Evolutionary conservation across 2,113 vertebrate genomes (phyloP).

Genomic region (Gopherus evgoodei): DNA sequence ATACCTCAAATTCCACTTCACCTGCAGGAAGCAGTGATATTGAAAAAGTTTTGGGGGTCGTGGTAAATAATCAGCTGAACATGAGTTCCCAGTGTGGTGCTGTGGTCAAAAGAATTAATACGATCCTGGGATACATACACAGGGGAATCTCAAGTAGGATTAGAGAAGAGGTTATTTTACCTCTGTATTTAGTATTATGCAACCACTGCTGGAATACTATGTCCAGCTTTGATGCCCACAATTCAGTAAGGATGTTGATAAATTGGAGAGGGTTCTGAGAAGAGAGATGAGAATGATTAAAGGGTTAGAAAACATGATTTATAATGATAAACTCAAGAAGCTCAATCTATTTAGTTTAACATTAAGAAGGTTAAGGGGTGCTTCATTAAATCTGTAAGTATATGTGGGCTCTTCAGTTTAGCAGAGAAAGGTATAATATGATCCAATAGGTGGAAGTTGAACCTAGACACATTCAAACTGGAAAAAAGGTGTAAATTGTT

Average conservation of each 20-base stretch:
- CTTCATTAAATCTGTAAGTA: background rate
- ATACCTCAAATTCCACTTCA: background rate
- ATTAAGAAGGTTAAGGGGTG: background rate
- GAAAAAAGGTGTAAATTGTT: background rate
- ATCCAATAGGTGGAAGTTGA: background rate
- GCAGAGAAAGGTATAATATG: background rate
- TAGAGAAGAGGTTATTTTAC: background rate
- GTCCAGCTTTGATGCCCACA: background rate
- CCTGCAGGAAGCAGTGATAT: background rate
- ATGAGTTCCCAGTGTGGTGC: background rate
- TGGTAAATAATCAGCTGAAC: background rate
- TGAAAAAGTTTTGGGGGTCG: background rate
- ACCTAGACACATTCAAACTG: background rate
- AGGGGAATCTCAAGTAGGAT: background rate
- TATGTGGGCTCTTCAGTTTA: background rate
- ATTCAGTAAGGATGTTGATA: background rate
- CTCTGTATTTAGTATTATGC: background rate
- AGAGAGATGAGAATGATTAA: background rate
- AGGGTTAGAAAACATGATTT: background rate
- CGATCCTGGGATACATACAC: background rate
- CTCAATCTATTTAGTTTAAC: background rate
- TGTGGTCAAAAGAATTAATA: background rate
- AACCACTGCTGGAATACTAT: background rate
- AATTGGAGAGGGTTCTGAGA: background rate
- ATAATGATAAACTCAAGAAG: background rate